These are phyloP conservation scores for Caiman crocodilus DNA, from an alignment of 2,797 vertebrate species.

Conservation along the genomic window DNA sequence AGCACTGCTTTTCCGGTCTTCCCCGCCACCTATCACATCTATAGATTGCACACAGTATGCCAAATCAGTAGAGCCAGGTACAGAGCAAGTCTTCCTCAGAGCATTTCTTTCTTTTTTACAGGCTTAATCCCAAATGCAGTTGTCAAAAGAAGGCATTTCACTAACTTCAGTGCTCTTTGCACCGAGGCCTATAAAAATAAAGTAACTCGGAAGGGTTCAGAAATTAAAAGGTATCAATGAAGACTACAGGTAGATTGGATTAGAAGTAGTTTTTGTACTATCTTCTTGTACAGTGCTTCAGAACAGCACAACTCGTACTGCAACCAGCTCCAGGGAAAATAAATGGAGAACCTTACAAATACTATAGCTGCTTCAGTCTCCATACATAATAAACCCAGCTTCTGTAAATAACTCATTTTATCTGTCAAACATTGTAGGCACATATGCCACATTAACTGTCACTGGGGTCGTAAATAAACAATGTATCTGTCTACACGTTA, in stretches of 20 bases:
- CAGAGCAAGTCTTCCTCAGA: neutral
- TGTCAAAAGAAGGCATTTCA: neutral
- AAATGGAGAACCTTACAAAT: constrained; percentile 46
- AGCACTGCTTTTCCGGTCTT: neutral
- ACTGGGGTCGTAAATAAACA: constrained; percentile 70
- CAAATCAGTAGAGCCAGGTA: neutral
- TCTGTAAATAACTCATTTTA: constrained; percentile 75
- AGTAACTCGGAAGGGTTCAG: neutral
- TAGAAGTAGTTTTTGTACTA: neutral
- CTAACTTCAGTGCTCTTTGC: constrained; percentile 3
- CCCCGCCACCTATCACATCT: rapidly evolving
- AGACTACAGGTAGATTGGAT: neutral
- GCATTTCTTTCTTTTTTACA: neutral
- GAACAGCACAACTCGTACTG: constrained; percentile 9
- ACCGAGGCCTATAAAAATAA: constrained; percentile 34
- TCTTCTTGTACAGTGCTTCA: constrained; percentile 17
- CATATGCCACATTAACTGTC: constrained; percentile 64
- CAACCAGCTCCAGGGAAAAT: constrained; percentile 48
- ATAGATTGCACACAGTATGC: neutral
- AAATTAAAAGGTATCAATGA: neutral
- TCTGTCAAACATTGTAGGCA: constrained; percentile 63
- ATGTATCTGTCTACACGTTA: constrained; percentile 57
- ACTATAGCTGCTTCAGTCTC: constrained; percentile 50
- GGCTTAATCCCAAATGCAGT: neutral
- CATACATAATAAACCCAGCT: constrained; percentile 68